A percentile compares a stretch with the other conserved stretches of the same genome.
Evolutionary conservation across 2,888 invertebrate species (phyloP).

Genomic region (Hermaeophaga mercurialis): DNA sequence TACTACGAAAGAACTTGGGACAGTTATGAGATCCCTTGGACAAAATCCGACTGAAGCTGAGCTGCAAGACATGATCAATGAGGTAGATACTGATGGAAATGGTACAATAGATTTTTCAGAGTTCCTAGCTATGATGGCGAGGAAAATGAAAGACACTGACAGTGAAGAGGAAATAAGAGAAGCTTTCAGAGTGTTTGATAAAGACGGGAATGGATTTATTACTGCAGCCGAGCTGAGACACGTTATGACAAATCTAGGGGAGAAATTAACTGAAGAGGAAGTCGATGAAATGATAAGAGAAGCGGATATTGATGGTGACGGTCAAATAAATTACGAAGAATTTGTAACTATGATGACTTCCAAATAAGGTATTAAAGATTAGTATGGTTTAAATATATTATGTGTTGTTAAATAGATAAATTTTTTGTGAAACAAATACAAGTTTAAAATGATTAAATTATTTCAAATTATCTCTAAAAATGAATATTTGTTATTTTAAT

Average conservation of each 20-base stretch:
- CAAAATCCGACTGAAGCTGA: conserved; percentile 98
- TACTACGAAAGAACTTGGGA: conserved; percentile 96
- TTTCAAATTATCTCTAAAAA: no score
- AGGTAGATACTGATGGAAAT: conserved; percentile 90
- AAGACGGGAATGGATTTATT: conserved; percentile 97
- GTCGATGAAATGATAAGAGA: conserved; percentile 76
- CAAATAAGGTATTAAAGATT: conserved; percentile 3
- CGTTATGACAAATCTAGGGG: conserved; percentile 81
- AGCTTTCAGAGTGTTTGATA: conserved; percentile 94
- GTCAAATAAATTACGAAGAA: conserved; percentile 73
- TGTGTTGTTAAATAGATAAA: no score
- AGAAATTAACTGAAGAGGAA: conserved; percentile 96
- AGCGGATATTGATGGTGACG: conserved; percentile 79
- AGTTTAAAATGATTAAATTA: no score
- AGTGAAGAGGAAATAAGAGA: conserved; percentile 79
- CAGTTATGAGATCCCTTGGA: conserved; percentile 94
- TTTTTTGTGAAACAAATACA: no score
- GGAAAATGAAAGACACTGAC: conserved; percentile 98
- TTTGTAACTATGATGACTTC: conserved; percentile 43
- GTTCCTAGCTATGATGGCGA: conserved; percentile 98
- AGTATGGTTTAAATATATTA: no score
- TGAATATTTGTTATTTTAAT: no score
- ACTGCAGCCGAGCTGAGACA: conserved; percentile 93
- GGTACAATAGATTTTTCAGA: conserved; percentile 55
- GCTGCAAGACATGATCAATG: conserved; percentile 97